Conservation (phyloP, 2,797 vertebrate species). For the Apogon talboti region DNA sequence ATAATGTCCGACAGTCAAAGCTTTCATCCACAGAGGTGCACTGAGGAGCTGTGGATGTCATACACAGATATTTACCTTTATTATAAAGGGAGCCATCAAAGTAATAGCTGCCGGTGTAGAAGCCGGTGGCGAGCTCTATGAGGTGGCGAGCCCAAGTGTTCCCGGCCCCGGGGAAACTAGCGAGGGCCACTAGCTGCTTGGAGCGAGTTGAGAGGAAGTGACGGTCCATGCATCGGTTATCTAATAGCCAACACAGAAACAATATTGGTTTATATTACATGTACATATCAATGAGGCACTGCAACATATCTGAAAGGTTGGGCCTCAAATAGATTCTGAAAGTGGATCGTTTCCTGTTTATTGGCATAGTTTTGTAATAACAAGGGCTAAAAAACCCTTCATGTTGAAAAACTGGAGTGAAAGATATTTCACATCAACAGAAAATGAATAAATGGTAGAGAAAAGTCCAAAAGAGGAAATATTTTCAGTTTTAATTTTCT, state of each 20-base stretch:
- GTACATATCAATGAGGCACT: too few species aligned
- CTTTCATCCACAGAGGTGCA: slow-evolving; percentile 3
- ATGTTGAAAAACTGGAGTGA: slow-evolving; percentile 34
- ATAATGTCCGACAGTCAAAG: slow-evolving; percentile 7
- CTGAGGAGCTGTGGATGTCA: slow-evolving; percentile 3
- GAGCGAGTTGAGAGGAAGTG: slow-evolving; percentile 90
- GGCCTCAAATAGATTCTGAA: slow-evolving; percentile 23
- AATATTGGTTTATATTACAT: slow-evolving; percentile 6
- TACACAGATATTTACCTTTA: slow-evolving; percentile 85
- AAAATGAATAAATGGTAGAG: background rate
- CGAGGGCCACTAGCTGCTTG: slow-evolving; percentile 91
- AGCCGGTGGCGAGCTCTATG: slow-evolving; percentile 95
- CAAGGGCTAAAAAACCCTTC: background rate
- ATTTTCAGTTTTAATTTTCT: background rate
- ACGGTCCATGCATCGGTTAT: slow-evolving; percentile 97
- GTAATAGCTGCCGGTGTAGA: slow-evolving; percentile 98
- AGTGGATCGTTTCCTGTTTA: slow-evolving; percentile 14
- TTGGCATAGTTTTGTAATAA: background rate
- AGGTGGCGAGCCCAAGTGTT: slow-evolving; percentile 98
- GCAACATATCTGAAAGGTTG: background rate
- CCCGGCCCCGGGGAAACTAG: slow-evolving; percentile 95
- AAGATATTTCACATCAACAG: slow-evolving; percentile 1
- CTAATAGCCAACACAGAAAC: slow-evolving; percentile 72
- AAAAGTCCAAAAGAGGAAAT: background rate
- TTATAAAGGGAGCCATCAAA: slow-evolving; percentile 98